Percentiles rank a stretch among this genome's conserved stretches.
Conservation (phyloP, 2,797 vertebrate species). For the Ara ararauna region DNA sequence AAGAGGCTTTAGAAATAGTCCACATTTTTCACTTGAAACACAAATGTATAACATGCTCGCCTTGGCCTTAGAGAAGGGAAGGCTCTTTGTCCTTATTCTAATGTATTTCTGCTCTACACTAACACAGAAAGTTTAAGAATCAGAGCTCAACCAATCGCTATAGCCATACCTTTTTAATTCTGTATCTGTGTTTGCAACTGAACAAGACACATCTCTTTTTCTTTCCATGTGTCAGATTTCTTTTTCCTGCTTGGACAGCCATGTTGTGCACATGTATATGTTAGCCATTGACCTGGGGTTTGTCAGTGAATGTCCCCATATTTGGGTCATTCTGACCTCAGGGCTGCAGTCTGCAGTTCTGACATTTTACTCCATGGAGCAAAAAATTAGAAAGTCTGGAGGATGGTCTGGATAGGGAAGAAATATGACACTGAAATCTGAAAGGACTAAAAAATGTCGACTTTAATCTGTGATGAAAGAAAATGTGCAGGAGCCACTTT, state of each 20-base stretch:
- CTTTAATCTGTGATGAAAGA: background rate
- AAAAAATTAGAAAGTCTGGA: background rate
- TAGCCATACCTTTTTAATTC: background rate
- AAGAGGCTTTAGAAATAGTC: background rate
- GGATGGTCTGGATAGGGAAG: background rate
- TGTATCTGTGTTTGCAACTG: background rate
- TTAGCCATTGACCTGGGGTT: background rate
- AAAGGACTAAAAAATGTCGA: background rate
- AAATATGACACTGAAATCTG: background rate
- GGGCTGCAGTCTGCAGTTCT: background rate
- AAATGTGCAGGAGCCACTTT: background rate
- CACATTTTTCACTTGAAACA: background rate
- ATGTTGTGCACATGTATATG: accelerated
- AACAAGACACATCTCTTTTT: background rate
- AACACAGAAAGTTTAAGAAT: background rate
- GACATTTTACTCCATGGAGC: background rate
- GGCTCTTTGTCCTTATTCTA: background rate
- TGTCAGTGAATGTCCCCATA: background rate
- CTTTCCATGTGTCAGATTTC: background rate
- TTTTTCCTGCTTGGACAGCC: background rate
- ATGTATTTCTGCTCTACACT: background rate
- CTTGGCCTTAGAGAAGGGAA: background rate
- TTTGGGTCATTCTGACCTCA: background rate
- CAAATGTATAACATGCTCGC: background rate
- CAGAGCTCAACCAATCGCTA: accelerated